Evolutionary conservation across 2,797 vertebrate species (phyloP).

Genomic region (Amniataba percoides): DNA sequence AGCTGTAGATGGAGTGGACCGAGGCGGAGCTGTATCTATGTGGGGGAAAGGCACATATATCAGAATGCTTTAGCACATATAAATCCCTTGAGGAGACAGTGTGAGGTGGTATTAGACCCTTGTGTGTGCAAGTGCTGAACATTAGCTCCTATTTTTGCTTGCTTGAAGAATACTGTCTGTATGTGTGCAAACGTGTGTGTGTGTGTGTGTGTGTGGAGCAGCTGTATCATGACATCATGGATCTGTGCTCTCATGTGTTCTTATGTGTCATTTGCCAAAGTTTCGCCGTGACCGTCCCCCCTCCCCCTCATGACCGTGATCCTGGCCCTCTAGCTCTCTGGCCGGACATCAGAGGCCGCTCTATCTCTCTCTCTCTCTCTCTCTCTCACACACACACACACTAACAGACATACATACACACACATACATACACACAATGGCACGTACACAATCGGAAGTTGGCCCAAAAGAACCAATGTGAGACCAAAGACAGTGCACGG

Average conservation of each 20-base stretch:
- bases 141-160: slow-evolving; percentile 18
- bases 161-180: slow-evolving; percentile 3
- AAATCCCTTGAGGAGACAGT: slow-evolving; percentile 37
- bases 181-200: not conserved
- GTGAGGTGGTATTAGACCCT: slow-evolving; percentile 47
- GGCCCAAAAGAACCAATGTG: slow-evolving; percentile 67
- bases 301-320: slow-evolving; percentile 46
- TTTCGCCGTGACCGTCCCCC: slow-evolving; percentile 38
- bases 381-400: too few relatives aligned
- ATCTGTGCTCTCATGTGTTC: slow-evolving; percentile 21
- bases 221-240: slow-evolving; percentile 39
- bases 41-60: slow-evolving; percentile 41
- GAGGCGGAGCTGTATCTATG: slow-evolving; percentile 24
- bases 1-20: slow-evolving; percentile 45
- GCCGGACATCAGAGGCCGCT: slow-evolving; percentile 67
- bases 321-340: slow-evolving; percentile 63
- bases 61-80: slow-evolving; percentile 42
- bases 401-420: slow-evolving; percentile 17
- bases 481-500: slow-evolving; percentile 64
- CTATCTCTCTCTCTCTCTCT: slow-evolving; percentile 22
- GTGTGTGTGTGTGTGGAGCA: not conserved
- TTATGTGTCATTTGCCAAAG: slow-evolving; percentile 49
- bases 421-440: slow-evolving; percentile 17
- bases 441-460: slow-evolving; percentile 54
- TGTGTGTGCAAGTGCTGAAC: not conserved